phyloP scores from a whole-genome alignment of 2,113 vertebrate species.

The Colaptes auratus region DNA sequence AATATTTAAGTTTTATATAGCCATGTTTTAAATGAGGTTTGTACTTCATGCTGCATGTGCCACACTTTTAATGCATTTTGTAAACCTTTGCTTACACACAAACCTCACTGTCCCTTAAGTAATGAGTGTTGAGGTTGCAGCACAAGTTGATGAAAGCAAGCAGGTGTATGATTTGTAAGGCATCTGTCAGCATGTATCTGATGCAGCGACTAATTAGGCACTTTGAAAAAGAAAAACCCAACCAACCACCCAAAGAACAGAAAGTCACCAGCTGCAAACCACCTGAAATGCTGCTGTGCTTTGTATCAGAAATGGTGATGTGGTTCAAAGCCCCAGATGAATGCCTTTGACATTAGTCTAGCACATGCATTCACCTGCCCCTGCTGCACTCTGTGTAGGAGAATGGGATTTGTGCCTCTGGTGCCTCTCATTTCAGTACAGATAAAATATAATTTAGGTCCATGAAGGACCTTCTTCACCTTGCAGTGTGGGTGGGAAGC shows the following conservation, averaged over 20 bases:
- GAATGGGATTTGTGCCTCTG: too few species aligned
- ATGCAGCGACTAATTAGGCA: background rate
- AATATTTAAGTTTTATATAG: background rate
- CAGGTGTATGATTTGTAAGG: background rate
- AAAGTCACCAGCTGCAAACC: background rate
- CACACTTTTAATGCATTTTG: background rate
- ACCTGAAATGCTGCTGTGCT: background rate
- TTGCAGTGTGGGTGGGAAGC: background rate
- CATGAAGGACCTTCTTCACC: background rate
- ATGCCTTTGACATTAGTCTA: background rate
- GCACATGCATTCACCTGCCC: background rate
- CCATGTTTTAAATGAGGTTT: background rate
- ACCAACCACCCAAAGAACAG: background rate
- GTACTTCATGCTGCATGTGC: too few species aligned
- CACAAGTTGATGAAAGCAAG: background rate
- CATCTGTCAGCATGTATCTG: background rate
- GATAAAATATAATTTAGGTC: background rate
- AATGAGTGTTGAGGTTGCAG: background rate
- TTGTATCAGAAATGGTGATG: background rate
- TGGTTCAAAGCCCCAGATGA: background rate
- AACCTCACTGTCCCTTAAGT: background rate
- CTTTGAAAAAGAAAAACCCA: background rate
- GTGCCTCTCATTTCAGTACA: background rate
- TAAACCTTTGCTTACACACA: background rate
- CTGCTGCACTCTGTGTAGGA: background rate